A percentile compares a stretch with the other conserved stretches of the same genome.
These are phyloP conservation scores for Camelus bactrianus DNA, from an alignment of 2,113 vertebrate species.

Conservation along the genomic window DNA sequence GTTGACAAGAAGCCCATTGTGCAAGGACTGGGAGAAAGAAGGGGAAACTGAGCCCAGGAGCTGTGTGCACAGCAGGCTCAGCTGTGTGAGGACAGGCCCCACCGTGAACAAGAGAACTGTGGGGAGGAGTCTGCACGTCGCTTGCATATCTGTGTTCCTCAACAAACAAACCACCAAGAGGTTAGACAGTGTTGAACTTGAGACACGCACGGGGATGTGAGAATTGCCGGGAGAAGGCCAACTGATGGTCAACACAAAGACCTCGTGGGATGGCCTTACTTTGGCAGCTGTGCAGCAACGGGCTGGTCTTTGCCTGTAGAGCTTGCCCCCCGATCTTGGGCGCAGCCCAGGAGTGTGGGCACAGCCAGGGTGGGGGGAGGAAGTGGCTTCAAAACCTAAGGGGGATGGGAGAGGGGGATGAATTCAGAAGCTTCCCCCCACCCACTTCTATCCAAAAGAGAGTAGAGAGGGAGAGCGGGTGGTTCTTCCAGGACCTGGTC, in stretches of 20 bases:
- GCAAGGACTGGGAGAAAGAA: neutral
- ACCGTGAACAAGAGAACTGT: fast-evolving
- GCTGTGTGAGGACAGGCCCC: neutral
- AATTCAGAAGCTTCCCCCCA: too few species aligned
- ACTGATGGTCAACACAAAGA: neutral
- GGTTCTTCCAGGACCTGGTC: neutral
- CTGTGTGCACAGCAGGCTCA: fast-evolving
- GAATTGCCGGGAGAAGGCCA: neutral
- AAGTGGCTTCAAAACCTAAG: fast-evolving
- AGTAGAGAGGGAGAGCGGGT: fast-evolving
- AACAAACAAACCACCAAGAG: neutral
- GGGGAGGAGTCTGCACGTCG: fast-evolving
- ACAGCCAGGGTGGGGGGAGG: neutral
- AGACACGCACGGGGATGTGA: fast-evolving
- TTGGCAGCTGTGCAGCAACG: neutral
- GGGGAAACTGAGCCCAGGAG: neutral
- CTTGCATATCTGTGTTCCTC: neutral
- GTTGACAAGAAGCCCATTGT: too few species aligned
- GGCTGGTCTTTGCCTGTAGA: neutral
- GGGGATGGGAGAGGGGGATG: too few species aligned
- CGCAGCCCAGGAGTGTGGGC: neutral
- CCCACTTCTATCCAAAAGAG: neutral
- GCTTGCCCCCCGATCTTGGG: neutral
- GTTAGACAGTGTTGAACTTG: too few species aligned
- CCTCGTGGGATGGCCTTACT: too few species aligned